phyloP scores from a whole-genome alignment of 2,113 vertebrate genomes.

The Zapornia atra region DNA sequence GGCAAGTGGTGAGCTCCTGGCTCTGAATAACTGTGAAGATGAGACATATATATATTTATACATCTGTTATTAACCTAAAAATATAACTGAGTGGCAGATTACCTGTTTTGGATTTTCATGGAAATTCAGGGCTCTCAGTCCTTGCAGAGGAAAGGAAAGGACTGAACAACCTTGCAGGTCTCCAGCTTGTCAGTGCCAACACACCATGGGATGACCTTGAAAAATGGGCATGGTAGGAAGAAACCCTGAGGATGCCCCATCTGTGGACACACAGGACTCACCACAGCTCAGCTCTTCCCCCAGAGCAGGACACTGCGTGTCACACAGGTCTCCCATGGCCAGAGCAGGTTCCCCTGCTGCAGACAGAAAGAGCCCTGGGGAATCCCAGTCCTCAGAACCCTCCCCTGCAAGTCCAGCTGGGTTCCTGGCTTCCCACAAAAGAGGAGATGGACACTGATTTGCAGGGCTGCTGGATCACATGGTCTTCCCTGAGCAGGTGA shows the following conservation, averaged over 20 bases:
- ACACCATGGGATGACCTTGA: not conserved
- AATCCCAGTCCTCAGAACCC: not conserved
- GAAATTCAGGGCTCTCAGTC: not conserved
- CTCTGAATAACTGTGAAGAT: slow-evolving; percentile 1
- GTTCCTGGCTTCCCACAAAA: not conserved
- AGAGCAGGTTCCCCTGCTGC: not conserved
- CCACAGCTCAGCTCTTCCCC: not conserved
- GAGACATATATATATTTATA: slow-evolving; percentile 25
- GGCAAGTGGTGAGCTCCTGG: slow-evolving; percentile 38
- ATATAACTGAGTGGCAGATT: slow-evolving; percentile 32
- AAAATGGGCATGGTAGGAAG: not conserved
- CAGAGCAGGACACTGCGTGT: not conserved
- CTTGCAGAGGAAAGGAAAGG: not conserved
- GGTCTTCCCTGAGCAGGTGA: not conserved
- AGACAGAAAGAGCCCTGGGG: not conserved
- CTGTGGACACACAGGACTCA: not conserved
- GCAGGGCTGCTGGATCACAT: not conserved
- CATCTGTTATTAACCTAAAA: slow-evolving; percentile 64
- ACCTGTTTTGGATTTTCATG: not conserved
- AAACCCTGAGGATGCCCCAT: not conserved
- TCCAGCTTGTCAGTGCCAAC: accelerated
- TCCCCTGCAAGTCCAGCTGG: not conserved
- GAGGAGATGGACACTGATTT: not conserved
- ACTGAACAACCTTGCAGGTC: not conserved
- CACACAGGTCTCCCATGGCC: not conserved